Percentiles rank a stretch among this genome's conserved stretches.
phyloP scores from a whole-genome alignment of 2,113 vertebrate genomes.

The Megaceryle maxima region DNA sequence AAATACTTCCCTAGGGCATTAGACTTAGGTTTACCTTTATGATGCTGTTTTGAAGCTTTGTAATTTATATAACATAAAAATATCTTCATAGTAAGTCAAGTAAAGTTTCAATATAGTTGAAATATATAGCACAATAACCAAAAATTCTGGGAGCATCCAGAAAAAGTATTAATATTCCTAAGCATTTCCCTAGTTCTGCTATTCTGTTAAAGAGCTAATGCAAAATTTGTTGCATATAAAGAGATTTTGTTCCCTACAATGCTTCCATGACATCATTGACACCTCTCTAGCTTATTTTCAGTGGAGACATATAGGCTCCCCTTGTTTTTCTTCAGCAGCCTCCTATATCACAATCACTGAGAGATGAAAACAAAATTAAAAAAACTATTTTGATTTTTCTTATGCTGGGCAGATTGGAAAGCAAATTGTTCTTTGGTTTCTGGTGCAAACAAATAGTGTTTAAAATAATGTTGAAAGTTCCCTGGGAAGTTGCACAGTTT shows the following conservation, averaged over 20 bases:
- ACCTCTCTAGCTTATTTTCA: background rate
- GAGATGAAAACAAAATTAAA: background rate
- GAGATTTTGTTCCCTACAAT: background rate
- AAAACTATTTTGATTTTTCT: background rate
- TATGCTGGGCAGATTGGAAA: background rate
- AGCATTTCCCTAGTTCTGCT: background rate
- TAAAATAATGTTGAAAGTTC: background rate
- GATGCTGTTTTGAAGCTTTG: background rate
- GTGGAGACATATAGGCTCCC: background rate
- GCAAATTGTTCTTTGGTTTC: background rate
- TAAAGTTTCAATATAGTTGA: background rate
- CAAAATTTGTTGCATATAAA: background rate
- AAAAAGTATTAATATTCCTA: background rate
- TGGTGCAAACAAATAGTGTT: background rate
- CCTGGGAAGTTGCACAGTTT: background rate
- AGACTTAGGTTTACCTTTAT: background rate
- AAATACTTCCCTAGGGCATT: background rate
- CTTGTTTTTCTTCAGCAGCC: background rate
- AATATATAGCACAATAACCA: too few species aligned
- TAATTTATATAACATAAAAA: background rate
- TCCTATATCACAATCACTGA: background rate
- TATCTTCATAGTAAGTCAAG: background rate
- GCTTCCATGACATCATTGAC: background rate
- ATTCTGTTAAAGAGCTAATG: background rate
- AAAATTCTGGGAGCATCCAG: background rate